Evolutionary conservation across 2,888 invertebrate species (phyloP).

Genomic region (Lepidocyrtoides sp.): DNA sequence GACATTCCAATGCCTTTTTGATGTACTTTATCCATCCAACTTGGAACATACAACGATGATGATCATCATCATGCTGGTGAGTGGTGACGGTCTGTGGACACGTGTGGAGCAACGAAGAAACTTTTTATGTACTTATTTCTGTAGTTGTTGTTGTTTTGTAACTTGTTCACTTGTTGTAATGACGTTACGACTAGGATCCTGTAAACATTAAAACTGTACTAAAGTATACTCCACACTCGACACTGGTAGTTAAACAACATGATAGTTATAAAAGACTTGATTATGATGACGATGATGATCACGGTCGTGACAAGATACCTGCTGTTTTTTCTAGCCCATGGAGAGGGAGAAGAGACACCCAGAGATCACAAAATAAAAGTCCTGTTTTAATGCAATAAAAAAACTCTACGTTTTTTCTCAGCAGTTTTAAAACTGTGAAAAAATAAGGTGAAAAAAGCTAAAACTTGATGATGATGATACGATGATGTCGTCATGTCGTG

Average conservation of each 20-base stretch:
- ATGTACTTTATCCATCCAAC: conserved; percentile 3
- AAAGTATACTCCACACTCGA: not conserved
- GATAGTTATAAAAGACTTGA: conserved; percentile 12
- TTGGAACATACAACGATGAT: not conserved
- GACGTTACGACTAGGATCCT: conserved; percentile 23
- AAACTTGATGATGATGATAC: no score
- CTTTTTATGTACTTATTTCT: not conserved
- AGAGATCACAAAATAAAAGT: conserved; percentile 22
- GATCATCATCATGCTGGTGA: no score
- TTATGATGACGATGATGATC: no score
- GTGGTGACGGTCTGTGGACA: not conserved
- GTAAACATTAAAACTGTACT: conserved; percentile 46
- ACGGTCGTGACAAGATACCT: conserved; percentile 65
- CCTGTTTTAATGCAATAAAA: conserved; percentile 43
- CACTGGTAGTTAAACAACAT: conserved; percentile 51
- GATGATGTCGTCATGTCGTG: conserved; percentile 12
- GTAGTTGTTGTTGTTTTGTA: not conserved
- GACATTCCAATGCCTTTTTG: conserved; percentile 32
- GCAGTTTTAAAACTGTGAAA: not conserved
- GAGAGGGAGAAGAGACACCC: conserved; percentile 17
- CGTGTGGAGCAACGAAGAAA: not conserved
- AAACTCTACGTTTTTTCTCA: conserved; percentile 5
- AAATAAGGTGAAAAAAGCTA: not conserved
- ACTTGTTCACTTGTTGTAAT: conserved; percentile 17
- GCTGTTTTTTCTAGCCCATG: conserved; percentile 49